phyloP scores from a whole-genome alignment of 2,113 vertebrate species.

The Porphyrio hochstetteri region DNA sequence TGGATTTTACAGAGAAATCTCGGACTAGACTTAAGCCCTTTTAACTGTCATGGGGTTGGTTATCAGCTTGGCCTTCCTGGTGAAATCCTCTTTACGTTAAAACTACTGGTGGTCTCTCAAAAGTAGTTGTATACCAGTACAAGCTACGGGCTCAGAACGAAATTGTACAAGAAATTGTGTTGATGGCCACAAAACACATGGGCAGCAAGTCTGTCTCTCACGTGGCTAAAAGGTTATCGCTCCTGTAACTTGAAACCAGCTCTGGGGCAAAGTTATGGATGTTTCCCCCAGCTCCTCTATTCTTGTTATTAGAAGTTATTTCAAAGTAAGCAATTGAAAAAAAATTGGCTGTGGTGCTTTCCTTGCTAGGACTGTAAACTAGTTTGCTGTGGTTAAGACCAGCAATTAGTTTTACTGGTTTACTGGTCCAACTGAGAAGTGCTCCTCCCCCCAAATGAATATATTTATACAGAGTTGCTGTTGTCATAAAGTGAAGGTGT shows the following conservation, averaged over 20 bases:
- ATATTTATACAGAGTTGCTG: accelerated
- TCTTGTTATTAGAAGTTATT: neutral
- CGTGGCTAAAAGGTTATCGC: neutral
- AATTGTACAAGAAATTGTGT: neutral
- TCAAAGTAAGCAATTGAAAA: neutral
- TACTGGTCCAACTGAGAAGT: accelerated
- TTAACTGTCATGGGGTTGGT: neutral
- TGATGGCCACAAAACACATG: accelerated
- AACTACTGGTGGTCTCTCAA: neutral
- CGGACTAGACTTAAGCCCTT: neutral
- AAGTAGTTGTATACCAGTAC: neutral
- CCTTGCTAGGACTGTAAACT: neutral
- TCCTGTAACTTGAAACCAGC: neutral
- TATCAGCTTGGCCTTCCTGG: neutral
- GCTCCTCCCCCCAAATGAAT: too few relatives aligned
- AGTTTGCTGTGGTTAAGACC: neutral
- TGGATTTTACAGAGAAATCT: neutral
- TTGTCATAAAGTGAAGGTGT: neutral
- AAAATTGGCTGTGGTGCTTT: neutral
- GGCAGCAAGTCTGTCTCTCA: neutral
- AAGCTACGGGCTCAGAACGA: neutral
- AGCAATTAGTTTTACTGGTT: neutral
- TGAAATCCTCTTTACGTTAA: neutral
- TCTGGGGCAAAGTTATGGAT: neutral
- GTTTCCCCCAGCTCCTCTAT: accelerated